A percentile compares a stretch with the other conserved stretches of the same genome.
Conservation (phyloP, 1,140 invertebrate genomes). For the Panonychus citri region DNA sequence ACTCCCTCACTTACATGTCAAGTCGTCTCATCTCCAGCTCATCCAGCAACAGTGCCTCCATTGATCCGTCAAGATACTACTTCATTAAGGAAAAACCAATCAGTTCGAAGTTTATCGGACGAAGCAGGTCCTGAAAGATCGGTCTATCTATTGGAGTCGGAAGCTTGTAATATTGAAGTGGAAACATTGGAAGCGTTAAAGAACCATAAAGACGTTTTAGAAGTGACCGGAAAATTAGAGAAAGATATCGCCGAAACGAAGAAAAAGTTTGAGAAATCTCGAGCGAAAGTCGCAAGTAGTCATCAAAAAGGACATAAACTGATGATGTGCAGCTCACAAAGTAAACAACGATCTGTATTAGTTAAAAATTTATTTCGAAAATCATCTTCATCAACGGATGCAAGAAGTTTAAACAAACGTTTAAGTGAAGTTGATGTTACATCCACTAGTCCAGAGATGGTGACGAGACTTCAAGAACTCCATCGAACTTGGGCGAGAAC, state of each 20-base stretch:
- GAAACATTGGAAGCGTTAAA: constrained; percentile 55
- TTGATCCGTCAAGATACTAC: constrained; percentile 12
- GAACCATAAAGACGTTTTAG: constrained; percentile 51
- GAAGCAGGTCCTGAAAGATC: constrained; percentile 8
- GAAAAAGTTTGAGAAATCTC: constrained; percentile 61
- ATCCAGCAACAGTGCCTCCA: not conserved
- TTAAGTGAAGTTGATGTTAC: constrained; percentile 12
- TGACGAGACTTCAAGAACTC: constrained; percentile 20
- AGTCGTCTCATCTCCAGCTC: constrained; percentile 3
- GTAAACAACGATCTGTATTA: constrained; percentile 16
- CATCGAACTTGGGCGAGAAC: constrained; percentile 38
- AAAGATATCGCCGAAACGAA: constrained; percentile 58
- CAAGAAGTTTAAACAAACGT: constrained; percentile 12
- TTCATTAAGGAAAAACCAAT: constrained; percentile 9
- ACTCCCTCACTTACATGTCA: not conserved
- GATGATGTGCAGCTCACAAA: constrained; percentile 17
- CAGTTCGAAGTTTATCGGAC: constrained; percentile 11
- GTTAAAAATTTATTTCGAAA: constrained; percentile 12
- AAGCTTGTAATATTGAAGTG: constrained; percentile 21
- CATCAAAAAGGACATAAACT: constrained; percentile 19
- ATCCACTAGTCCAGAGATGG: constrained; percentile 7
- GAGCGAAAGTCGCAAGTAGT: constrained; percentile 15
- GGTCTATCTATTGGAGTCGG: constrained; percentile 12
- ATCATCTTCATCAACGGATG: constrained; percentile 1
- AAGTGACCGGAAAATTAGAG: constrained; percentile 55